Conservation (phyloP, 2,888 invertebrate genomes). For the Tromatobia lineatoria region DNA sequence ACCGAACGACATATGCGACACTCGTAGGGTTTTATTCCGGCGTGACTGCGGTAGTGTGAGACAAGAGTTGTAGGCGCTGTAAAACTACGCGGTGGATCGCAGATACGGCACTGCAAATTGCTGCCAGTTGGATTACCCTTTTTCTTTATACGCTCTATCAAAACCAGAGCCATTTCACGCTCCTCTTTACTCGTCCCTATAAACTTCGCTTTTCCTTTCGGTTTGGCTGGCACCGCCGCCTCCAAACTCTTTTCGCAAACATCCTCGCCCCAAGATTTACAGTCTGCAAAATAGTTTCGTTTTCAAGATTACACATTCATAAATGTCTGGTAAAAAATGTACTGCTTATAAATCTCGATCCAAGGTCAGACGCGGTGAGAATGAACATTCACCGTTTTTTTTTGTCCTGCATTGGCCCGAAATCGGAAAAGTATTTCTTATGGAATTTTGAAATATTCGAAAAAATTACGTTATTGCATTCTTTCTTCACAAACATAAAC, state of each 20-base stretch:
- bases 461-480: too few species aligned
- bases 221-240: constrained; percentile 78
- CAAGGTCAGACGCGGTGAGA: not conserved
- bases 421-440: too few species aligned
- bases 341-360: not conserved
- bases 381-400: too few species aligned
- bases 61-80: constrained; percentile 88
- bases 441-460: too few species aligned
- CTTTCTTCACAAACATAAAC: too few species aligned
- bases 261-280: constrained; percentile 64
- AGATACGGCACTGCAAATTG: constrained; percentile 87
- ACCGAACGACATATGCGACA: constrained; percentile 87
- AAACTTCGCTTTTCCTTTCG: constrained; percentile 86
- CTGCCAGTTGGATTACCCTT: constrained; percentile 83
- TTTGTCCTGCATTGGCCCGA: too few species aligned
- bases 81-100: constrained; percentile 87
- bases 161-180: constrained; percentile 86
- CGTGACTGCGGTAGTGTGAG: constrained; percentile 88
- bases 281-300: constrained; percentile 49
- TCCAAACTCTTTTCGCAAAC: constrained; percentile 57
- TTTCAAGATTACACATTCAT: not conserved
- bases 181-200: constrained; percentile 86
- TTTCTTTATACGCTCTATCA: constrained; percentile 85
- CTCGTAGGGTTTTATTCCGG: constrained; percentile 88
- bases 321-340: not conserved